Conservation (phyloP, 2,888 invertebrate genomes). For the Harpagoxenus sublaevis region DNA sequence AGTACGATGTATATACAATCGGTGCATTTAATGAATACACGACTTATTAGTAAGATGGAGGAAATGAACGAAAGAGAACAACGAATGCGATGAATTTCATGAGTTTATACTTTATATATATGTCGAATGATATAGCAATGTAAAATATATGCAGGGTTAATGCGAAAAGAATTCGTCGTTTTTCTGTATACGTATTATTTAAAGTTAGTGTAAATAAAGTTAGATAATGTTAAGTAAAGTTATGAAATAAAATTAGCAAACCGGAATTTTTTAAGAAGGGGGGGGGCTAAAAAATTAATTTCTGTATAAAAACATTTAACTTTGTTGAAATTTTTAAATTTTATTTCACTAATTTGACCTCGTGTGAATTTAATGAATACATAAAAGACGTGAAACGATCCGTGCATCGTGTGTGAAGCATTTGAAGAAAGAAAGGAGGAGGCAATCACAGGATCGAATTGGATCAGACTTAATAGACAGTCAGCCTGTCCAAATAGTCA, state of each 20-base stretch:
- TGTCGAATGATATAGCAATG: not conserved
- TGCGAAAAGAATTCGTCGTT: not conserved
- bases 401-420: not conserved
- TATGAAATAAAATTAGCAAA: not conserved
- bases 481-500: slow-evolving; percentile 19
- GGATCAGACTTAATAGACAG: slow-evolving; percentile 33
- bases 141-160: not conserved
- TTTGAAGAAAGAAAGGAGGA: not conserved
- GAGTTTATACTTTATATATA: not conserved
- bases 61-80: not conserved
- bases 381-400: not conserved
- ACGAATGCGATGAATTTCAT: not conserved
- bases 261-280: not conserved
- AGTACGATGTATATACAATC: not conserved
- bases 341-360: not conserved
- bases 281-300: not conserved
- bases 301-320: not conserved
- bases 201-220: not conserved
- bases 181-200: not conserved
- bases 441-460: not conserved
- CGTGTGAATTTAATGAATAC: not conserved
- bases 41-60: not conserved
- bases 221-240: not conserved
- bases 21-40: not conserved
- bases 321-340: not conserved